A percentile compares a stretch with the other conserved stretches of the same genome.
Evolutionary conservation across 2,888 invertebrate genomes (phyloP).

Genomic region (Heliconius cydno): DNA sequence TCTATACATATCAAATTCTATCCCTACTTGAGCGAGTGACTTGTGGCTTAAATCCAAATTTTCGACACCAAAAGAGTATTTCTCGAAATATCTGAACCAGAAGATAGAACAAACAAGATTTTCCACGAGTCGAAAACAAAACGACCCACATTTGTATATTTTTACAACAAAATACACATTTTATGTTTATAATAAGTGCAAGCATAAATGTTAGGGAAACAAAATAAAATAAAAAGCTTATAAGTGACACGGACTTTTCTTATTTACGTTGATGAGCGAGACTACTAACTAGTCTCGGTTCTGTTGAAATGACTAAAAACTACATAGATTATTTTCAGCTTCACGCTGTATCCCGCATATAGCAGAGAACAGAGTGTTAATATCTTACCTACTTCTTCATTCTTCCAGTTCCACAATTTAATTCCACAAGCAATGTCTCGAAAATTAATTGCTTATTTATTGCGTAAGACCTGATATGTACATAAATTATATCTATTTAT

Average conservation of each 20-base stretch:
- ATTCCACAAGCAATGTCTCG: too few species aligned
- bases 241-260: conserved; percentile 22
- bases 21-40: too few species aligned
- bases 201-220: conserved; percentile 9
- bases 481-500: too few species aligned
- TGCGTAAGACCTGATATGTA: too few species aligned
- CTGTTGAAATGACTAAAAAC: background rate
- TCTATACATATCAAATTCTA: too few species aligned
- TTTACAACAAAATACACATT: background rate
- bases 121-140: background rate
- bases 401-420: too few species aligned
- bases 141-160: background rate
- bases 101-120: background rate
- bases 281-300: conserved; percentile 21
- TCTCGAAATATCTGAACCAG: background rate
- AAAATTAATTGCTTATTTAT: too few species aligned
- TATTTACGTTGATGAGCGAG: conserved; percentile 28
- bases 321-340: background rate
- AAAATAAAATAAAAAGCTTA: conserved; percentile 24
- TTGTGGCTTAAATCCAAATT: too few species aligned
- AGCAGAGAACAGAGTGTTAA: background rate
- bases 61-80: background rate
- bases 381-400: too few species aligned
- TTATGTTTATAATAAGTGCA: conserved; percentile 1
- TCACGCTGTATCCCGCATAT: background rate